Conservation (phyloP, 1,140 invertebrate species). For the Phortica variegata region DNA sequence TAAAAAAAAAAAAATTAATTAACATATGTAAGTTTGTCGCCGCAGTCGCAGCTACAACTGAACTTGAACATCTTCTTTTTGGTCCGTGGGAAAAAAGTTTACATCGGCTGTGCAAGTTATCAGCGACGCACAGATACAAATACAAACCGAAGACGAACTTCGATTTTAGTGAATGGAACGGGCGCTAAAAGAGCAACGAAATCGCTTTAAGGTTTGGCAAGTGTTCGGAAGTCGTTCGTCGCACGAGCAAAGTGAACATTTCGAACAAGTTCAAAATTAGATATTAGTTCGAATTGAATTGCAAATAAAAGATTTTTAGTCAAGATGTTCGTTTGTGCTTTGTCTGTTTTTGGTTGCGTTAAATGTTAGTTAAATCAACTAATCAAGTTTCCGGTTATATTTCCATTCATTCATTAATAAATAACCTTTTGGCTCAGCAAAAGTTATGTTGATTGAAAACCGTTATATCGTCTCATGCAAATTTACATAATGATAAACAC, state of each 20-base stretch:
- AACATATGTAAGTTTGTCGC: constrained; percentile 37
- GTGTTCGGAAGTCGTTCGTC: constrained; percentile 29
- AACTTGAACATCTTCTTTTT: not conserved
- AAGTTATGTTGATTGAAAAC: too few species aligned
- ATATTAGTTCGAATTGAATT: constrained; percentile 20
- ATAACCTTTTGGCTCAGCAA: too few species aligned
- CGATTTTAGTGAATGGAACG: not conserved
- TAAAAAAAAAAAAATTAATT: constrained; percentile 38
- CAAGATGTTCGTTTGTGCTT: too few species aligned
- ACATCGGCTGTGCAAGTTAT: not conserved
- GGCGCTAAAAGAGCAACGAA: constrained; percentile 2
- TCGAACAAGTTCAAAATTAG: too few species aligned
- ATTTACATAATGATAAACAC: too few species aligned
- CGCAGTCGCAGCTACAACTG: too few species aligned
- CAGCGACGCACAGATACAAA: constrained; percentile 6
- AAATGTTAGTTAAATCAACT: too few species aligned
- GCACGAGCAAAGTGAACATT: constrained; percentile 3
- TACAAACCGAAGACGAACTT: not conserved
- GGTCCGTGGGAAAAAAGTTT: constrained; percentile 38
- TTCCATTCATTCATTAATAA: too few species aligned
- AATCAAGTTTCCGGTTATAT: too few species aligned
- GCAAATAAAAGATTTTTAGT: constrained; percentile 31
- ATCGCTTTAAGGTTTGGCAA: constrained; percentile 22
- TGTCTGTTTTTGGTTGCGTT: constrained; percentile 14
- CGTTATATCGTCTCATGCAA: too few species aligned